Percentiles rank a stretch among this genome's conserved stretches.
phyloP scores from a whole-genome alignment of 2,888 invertebrate genomes.

The Sarcophaga carnaria region DNA sequence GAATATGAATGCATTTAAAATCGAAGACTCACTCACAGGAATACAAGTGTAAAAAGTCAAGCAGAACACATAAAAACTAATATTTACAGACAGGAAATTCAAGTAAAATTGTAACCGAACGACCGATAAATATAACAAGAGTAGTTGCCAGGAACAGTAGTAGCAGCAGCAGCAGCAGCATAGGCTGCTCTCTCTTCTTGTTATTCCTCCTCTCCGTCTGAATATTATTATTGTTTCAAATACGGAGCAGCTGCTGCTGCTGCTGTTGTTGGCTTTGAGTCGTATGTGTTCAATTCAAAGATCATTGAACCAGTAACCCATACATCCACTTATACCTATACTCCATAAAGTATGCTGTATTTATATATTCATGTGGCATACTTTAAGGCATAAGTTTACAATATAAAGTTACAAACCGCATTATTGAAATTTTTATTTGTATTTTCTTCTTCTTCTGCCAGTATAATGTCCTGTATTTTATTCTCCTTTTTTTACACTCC shows the following conservation, averaged over 20 bases:
- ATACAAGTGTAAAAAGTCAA: conserved; percentile 50
- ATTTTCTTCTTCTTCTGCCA: conserved; percentile 15
- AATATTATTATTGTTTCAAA: conserved; percentile 23
- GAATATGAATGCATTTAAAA: not conserved
- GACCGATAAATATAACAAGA: not conserved
- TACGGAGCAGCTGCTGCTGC: conserved; percentile 2
- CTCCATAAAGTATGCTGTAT: not conserved
- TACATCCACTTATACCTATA: conserved; percentile 7
- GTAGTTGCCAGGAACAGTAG: not conserved
- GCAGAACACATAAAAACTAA: conserved; percentile 24
- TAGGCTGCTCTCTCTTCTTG: too few species aligned
- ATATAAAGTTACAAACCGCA: conserved; percentile 61
- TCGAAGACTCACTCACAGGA: not conserved
- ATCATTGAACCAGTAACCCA: conserved; percentile 68
- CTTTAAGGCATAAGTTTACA: not conserved
- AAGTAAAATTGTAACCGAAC: conserved; percentile 37
- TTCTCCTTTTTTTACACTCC: not conserved
- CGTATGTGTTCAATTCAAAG: conserved; percentile 52
- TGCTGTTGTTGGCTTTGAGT: conserved; percentile 33
- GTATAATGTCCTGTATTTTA: conserved; percentile 54
- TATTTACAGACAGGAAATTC: conserved; percentile 44
- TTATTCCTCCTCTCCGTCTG: not conserved
- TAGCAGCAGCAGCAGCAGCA: not conserved
- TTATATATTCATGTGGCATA: conserved; percentile 2
- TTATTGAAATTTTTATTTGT: conserved; percentile 60